phyloP scores from a whole-genome alignment of 1,140 invertebrate species.

The Lethrus apterus region DNA sequence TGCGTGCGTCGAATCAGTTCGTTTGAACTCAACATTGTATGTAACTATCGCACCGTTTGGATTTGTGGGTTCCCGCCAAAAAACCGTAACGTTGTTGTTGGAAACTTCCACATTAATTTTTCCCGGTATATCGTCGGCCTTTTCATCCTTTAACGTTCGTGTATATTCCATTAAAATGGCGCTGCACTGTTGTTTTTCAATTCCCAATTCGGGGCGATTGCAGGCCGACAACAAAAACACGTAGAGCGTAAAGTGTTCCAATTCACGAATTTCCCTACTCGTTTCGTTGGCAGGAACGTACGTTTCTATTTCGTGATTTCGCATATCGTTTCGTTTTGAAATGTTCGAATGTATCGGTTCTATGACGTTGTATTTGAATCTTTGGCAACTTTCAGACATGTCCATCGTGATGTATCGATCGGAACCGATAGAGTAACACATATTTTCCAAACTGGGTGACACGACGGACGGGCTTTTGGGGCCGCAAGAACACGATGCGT shows the following conservation, averaged over 20 bases:
- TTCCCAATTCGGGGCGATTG: conserved; percentile 31
- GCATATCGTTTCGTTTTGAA: no score
- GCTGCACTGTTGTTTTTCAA: conserved; percentile 31
- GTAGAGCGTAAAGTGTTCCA: conserved; percentile 46
- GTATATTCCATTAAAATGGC: conserved; percentile 28
- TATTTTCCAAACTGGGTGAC: no score
- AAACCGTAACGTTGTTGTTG: conserved; percentile 41
- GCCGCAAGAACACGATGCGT: no score
- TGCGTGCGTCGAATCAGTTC: conserved; percentile 28
- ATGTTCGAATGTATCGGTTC: no score
- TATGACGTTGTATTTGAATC: no score
- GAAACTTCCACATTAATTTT: conserved; percentile 26
- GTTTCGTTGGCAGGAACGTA: no score
- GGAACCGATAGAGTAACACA: no score
- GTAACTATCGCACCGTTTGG: conserved; percentile 58
- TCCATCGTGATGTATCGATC: no score
- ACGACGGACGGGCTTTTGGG: no score
- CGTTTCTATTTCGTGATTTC: no score
- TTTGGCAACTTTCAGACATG: no score
- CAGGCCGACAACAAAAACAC: conserved; percentile 47
- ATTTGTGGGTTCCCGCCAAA: conserved; percentile 51
- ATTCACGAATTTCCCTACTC: conserved; percentile 33
- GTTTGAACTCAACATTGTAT: conserved; percentile 51
- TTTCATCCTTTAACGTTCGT: conserved; percentile 35
- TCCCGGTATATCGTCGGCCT: conserved; percentile 38